These are phyloP conservation scores for Momotus momota DNA, from an alignment of 2,797 vertebrate species.

Conservation along the genomic window DNA sequence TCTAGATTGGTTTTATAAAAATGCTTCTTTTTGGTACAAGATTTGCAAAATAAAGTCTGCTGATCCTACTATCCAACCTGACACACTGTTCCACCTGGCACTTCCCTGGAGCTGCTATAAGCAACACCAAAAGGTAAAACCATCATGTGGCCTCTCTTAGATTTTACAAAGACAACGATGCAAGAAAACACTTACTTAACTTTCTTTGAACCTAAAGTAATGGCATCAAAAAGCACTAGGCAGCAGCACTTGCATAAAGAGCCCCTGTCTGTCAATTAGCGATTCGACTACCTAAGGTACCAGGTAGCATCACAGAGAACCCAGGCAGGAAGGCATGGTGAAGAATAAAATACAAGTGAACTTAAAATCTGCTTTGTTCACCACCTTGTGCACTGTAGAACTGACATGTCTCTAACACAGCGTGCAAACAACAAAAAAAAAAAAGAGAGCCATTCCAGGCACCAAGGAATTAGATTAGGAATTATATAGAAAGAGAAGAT, in stretches of 20 bases:
- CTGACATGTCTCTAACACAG: background rate
- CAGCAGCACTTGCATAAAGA: background rate
- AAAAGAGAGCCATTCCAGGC: background rate
- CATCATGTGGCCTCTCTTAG: background rate
- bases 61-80: background rate
- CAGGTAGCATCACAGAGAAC: background rate
- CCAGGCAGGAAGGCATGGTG: background rate
- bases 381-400: background rate
- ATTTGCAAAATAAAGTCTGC: background rate
- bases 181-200: background rate
- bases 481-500: constrained; percentile 34
- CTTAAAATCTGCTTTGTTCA: background rate
- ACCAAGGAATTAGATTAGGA: constrained; percentile 48
- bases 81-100: too few species aligned
- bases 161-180: background rate
- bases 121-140: background rate
- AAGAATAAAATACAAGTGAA: background rate
- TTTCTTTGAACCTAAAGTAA: background rate
- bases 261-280: background rate
- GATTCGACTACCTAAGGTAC: too few species aligned
- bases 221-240: background rate
- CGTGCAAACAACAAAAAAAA: background rate
- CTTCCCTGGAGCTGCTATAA: background rate
- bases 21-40: background rate
- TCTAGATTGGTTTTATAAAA: background rate